Percentiles rank a stretch among this genome's conserved stretches.
These are phyloP conservation scores for Liasis olivaceus DNA, from an alignment of 2,797 vertebrate species.

Conservation along the genomic window DNA sequence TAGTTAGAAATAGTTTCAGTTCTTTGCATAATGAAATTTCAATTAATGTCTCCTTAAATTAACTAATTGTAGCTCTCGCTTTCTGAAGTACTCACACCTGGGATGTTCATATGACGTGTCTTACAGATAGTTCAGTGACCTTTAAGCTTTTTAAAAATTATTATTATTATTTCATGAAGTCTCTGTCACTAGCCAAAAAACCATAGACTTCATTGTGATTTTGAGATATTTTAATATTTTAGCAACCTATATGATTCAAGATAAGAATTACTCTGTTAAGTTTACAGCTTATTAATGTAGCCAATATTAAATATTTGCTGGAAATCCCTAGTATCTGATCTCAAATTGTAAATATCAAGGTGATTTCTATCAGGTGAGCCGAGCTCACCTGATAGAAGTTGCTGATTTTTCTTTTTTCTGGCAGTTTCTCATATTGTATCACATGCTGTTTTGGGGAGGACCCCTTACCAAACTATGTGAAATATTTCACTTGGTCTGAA, in stretches of 20 bases:
- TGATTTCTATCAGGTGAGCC: too few species aligned
- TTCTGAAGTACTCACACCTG: neutral
- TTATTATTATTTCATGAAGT: neutral
- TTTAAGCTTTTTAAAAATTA: neutral
- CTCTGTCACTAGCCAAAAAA: neutral
- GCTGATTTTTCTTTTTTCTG: neutral
- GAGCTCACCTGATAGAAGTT: neutral
- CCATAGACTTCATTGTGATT: neutral
- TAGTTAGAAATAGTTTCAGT: neutral
- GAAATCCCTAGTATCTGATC: neutral
- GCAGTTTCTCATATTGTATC: neutral
- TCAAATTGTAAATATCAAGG: too few species aligned
- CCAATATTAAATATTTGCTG: neutral
- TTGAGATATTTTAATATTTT: neutral
- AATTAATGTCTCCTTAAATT: neutral
- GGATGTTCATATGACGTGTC: neutral
- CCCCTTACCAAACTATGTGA: too few species aligned
- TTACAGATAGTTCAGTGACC: neutral
- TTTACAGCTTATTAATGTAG: neutral
- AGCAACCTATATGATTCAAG: neutral
- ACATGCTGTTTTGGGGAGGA: too few species aligned
- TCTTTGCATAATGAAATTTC: neutral
- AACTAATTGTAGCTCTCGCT: neutral
- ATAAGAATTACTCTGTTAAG: neutral
- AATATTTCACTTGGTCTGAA: too few species aligned